These are phyloP conservation scores for Panopea generosa DNA, from an alignment of 2,888 invertebrate species.

Conservation along the genomic window DNA sequence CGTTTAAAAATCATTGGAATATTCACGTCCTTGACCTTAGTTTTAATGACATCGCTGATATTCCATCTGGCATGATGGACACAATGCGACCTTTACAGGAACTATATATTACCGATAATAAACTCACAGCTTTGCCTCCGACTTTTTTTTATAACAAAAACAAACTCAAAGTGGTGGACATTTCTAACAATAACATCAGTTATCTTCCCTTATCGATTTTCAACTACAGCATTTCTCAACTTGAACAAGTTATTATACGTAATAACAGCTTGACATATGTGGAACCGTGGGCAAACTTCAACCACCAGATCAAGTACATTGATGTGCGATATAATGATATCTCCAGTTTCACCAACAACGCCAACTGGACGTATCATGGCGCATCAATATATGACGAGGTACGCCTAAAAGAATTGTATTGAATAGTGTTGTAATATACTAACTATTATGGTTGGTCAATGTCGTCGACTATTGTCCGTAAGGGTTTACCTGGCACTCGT, in stretches of 20 bases:
- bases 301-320: background rate
- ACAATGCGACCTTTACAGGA: background rate
- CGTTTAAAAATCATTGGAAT: too few relatives aligned
- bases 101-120: background rate
- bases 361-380: slow-evolving; percentile 37
- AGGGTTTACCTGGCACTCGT: too few relatives aligned
- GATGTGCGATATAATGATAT: slow-evolving; percentile 36
- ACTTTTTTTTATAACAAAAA: background rate
- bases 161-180: background rate
- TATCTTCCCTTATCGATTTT: background rate
- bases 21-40: background rate
- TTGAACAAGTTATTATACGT: slow-evolving; percentile 22
- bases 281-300: slow-evolving; percentile 36
- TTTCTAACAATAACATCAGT: background rate
- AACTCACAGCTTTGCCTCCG: background rate
- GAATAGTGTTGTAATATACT: too few relatives aligned
- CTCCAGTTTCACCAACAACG: slow-evolving; percentile 28
- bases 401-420: background rate
- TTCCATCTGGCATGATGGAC: background rate
- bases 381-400: background rate
- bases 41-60: background rate
- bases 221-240: background rate
- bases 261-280: slow-evolving; percentile 11
- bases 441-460: too few relatives aligned
- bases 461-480: too few relatives aligned